phyloP scores from a whole-genome alignment of 2,113 vertebrate genomes.

The Baryphthengus martii region DNA sequence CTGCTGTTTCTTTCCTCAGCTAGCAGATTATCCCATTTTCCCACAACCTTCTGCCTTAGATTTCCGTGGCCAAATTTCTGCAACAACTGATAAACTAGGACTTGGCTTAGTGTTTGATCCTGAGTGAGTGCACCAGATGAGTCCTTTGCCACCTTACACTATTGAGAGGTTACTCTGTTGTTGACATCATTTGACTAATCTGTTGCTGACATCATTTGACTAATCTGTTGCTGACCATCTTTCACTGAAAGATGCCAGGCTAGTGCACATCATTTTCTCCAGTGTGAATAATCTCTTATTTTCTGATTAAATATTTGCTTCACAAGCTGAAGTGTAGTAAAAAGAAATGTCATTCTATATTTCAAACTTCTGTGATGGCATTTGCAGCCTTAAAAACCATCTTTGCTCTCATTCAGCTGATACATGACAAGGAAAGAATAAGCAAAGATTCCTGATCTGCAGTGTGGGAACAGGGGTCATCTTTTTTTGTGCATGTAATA shows the following conservation, averaged over 20 bases:
- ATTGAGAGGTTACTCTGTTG: background rate
- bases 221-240: background rate
- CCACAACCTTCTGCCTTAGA: background rate
- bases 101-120: background rate
- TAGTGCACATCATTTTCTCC: background rate
- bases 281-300: rapidly evolving
- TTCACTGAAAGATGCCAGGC: background rate
- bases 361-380: background rate
- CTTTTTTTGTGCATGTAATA: background rate
- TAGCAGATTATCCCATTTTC: background rate
- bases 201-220: background rate
- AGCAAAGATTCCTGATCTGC: background rate
- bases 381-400: background rate
- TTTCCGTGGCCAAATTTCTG: background rate
- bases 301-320: background rate
- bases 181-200: background rate
- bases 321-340: background rate
- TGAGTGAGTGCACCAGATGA: rapidly evolving
- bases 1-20: background rate
- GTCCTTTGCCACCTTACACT: background rate
- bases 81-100: background rate
- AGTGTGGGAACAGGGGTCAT: background rate
- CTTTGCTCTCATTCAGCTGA: background rate
- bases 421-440: background rate
- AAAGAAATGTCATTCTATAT: background rate